Evolutionary conservation across 2,888 invertebrate species (phyloP).

Genomic region (Coleophora deauratella): DNA sequence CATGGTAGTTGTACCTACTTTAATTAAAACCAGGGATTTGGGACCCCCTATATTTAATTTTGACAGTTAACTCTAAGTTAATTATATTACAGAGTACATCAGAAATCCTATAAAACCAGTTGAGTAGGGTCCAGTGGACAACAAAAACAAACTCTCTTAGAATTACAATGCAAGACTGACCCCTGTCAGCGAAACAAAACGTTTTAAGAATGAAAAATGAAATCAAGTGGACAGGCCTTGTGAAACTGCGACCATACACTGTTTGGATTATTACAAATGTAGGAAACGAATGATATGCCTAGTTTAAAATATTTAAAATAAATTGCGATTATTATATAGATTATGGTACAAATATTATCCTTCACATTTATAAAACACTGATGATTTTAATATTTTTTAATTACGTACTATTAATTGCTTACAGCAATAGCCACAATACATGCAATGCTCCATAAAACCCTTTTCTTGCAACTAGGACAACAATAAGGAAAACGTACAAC

Average conservation of each 20-base stretch:
- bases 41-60: neutral
- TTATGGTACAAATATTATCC: too few relatives aligned
- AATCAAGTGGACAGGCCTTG: conserved; percentile 61
- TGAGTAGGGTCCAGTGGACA: conserved; percentile 40
- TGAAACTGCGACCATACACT: conserved; percentile 13
- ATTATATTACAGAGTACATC: conserved; percentile 37
- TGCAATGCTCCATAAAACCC: too few relatives aligned
- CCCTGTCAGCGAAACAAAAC: conserved; percentile 66
- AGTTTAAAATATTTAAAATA: too few relatives aligned
- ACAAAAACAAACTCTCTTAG: conserved; percentile 53
- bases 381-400: too few relatives aligned
- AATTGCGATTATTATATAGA: too few relatives aligned
- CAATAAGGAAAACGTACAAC: too few relatives aligned
- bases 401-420: too few relatives aligned
- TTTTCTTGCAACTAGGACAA: too few relatives aligned
- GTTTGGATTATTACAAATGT: too few relatives aligned
- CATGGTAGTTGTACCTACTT: neutral
- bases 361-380: too few relatives aligned
- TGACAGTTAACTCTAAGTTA: conserved; percentile 37
- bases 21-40: neutral
- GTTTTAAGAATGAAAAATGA: conserved; percentile 68
- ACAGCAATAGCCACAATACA: too few relatives aligned
- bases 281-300: too few relatives aligned
- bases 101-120: conserved; percentile 39
- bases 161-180: conserved; percentile 53